phyloP scores from a whole-genome alignment of 2,797 vertebrate genomes.

The Melanotaenia boesemani region DNA sequence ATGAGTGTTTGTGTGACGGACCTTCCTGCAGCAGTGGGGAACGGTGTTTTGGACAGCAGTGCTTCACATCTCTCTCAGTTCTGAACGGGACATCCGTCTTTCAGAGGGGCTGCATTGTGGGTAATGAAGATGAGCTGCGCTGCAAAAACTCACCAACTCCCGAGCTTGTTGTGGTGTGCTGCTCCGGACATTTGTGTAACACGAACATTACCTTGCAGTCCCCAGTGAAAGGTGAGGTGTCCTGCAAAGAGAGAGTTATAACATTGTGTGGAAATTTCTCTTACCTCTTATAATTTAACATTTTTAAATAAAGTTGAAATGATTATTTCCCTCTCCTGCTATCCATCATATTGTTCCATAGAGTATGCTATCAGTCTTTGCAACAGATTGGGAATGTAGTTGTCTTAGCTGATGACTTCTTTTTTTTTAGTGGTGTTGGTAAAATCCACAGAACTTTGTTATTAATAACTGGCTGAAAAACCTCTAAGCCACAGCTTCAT shows the following conservation, averaged over 20 bases:
- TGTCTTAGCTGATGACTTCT: not conserved
- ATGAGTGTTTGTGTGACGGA: conserved; percentile 90
- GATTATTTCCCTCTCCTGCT: not conserved
- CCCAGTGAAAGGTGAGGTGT: conserved; percentile 85
- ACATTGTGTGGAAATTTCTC: not conserved
- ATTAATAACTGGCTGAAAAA: too few species aligned
- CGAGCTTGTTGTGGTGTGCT: conserved; percentile 91
- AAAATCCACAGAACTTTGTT: not conserved
- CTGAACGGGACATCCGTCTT: conserved; percentile 87
- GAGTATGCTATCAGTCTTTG: too few species aligned
- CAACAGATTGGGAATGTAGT: too few species aligned
- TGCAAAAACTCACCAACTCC: conserved; percentile 86
- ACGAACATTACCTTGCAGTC: conserved; percentile 89
- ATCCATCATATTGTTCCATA: not conserved
- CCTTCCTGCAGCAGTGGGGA: conserved; percentile 84
- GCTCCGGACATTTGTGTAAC: conserved; percentile 93
- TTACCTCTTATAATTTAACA: not conserved
- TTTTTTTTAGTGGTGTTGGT: not conserved
- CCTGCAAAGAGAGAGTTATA: not conserved
- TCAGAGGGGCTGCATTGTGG: conserved; percentile 91
- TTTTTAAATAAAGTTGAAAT: not conserved
- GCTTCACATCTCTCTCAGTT: conserved; percentile 89
- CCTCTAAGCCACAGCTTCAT: too few species aligned
- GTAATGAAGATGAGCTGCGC: conserved; percentile 79
- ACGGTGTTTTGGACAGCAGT: conserved; percentile 89